These are phyloP conservation scores for Tenodera sinensis DNA, from an alignment of 2,888 invertebrate species.

Conservation along the genomic window DNA sequence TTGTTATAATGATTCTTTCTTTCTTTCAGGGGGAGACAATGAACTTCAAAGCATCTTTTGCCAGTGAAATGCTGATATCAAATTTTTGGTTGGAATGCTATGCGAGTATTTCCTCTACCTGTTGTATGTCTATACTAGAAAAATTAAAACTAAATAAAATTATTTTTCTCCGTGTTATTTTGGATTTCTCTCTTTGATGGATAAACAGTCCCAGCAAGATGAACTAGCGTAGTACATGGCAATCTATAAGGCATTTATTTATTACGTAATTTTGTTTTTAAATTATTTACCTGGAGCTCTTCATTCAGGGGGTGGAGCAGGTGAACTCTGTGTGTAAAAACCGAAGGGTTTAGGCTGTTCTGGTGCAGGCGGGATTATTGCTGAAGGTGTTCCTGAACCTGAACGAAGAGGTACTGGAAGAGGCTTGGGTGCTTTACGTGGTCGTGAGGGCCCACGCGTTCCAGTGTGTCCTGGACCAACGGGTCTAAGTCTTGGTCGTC, in stretches of 20 bases:
- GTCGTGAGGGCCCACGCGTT: constrained; percentile 54
- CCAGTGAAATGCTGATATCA: too few species aligned
- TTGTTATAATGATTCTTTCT: too few species aligned
- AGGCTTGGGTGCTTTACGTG: constrained; percentile 43
- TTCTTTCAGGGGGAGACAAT: too few species aligned
- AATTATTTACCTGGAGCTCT: neutral
- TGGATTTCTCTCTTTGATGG: too few species aligned
- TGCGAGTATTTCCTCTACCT: too few species aligned
- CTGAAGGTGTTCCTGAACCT: constrained; percentile 10
- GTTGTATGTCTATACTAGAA: too few species aligned
- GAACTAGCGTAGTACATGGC: too few species aligned
- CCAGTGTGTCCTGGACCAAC: constrained; percentile 63
- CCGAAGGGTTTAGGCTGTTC: constrained; percentile 27
- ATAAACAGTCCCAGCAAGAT: too few species aligned
- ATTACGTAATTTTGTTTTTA: neutral
- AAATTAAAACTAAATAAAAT: too few species aligned
- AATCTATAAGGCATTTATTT: neutral
- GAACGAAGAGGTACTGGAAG: constrained; percentile 29
- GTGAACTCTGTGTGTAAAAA: constrained; percentile 29
- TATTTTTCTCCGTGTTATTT: too few species aligned
- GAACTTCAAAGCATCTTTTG: too few species aligned
- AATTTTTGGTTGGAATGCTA: too few species aligned
- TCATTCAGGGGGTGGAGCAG: constrained; percentile 30
- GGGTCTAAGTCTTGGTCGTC: constrained; percentile 63
- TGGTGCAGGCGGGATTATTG: neutral